These are phyloP conservation scores for Aulostomus chinensis DNA, from an alignment of 2,797 vertebrate genomes.

Conservation along the genomic window DNA sequence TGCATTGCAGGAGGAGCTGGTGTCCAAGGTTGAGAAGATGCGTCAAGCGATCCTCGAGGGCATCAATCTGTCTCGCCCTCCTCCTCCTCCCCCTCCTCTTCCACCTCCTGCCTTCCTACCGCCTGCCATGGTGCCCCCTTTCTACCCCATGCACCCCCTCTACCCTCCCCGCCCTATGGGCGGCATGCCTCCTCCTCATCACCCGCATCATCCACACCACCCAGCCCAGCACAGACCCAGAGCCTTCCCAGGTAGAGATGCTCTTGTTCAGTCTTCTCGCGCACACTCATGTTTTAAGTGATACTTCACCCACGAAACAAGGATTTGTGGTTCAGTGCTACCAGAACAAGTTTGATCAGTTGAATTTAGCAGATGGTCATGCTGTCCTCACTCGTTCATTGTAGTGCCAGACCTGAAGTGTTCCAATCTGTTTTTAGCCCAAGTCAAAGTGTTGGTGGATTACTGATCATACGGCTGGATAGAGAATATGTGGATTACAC, in stretches of 20 bases:
- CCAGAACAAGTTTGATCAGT: too few relatives aligned
- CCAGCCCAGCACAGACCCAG: slow-evolving; percentile 83
- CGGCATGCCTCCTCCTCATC: slow-evolving; percentile 81
- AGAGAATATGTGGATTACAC: too few relatives aligned
- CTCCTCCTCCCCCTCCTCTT: slow-evolving; percentile 85
- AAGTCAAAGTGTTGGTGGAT: too few relatives aligned
- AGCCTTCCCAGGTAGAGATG: slow-evolving; percentile 85
- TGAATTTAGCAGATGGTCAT: too few relatives aligned
- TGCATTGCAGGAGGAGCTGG: slow-evolving; percentile 83
- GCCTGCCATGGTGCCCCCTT: slow-evolving; percentile 85
- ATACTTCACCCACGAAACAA: too few relatives aligned
- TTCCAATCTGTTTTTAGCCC: too few relatives aligned
- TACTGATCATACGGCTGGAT: too few relatives aligned
- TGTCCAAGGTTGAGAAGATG: slow-evolving; percentile 93
- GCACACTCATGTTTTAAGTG: too few relatives aligned
- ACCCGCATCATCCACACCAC: slow-evolving; percentile 78
- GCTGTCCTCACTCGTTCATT: too few relatives aligned
- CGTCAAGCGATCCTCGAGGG: slow-evolving; percentile 92
- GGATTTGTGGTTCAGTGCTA: too few relatives aligned
- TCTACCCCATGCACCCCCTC: slow-evolving; percentile 88
- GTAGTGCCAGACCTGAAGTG: too few relatives aligned
- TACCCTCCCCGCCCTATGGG: slow-evolving; percentile 88
- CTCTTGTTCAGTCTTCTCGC: background rate
- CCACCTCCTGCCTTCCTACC: slow-evolving; percentile 89
- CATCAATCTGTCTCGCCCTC: slow-evolving; percentile 87